Evolutionary conservation across 2,113 vertebrate species (phyloP).

Genomic region (Mesitornis unicolor): DNA sequence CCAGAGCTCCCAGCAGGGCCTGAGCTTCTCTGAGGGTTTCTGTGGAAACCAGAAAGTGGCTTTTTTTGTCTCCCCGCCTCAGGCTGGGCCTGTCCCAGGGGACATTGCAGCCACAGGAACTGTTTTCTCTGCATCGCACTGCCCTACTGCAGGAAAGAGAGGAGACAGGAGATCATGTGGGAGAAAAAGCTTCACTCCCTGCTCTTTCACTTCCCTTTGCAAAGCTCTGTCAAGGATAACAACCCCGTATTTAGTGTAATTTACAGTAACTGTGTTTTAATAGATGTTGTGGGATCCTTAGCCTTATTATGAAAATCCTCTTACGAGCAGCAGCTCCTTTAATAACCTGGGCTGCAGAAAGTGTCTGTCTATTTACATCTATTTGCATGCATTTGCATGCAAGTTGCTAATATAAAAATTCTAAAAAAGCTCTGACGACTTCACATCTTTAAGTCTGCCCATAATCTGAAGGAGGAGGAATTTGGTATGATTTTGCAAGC

Average conservation of each 20-base stretch:
- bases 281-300: slow-evolving; percentile 37
- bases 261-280: slow-evolving; percentile 23
- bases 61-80: background rate
- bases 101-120: background rate
- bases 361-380: slow-evolving; percentile 20
- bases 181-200: background rate
- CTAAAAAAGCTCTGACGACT: background rate
- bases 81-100: background rate
- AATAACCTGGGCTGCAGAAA: slow-evolving; percentile 11
- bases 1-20: background rate
- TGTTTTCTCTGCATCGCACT: rapidly evolving
- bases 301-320: slow-evolving; percentile 55
- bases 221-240: background rate
- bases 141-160: background rate
- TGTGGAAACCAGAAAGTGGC: background rate
- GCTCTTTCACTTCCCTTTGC: background rate
- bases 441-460: background rate
- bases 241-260: background rate
- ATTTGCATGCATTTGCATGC: slow-evolving; percentile 58
- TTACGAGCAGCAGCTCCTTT: slow-evolving; percentile 46
- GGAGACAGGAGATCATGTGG: background rate
- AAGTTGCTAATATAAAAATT: background rate
- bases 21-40: rapidly evolving
- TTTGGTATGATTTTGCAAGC: background rate
- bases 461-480: background rate